Base-by-base conservation (phyloP, 2,113 vertebrate genomes). In the Peromyscus leucopus region DNA sequence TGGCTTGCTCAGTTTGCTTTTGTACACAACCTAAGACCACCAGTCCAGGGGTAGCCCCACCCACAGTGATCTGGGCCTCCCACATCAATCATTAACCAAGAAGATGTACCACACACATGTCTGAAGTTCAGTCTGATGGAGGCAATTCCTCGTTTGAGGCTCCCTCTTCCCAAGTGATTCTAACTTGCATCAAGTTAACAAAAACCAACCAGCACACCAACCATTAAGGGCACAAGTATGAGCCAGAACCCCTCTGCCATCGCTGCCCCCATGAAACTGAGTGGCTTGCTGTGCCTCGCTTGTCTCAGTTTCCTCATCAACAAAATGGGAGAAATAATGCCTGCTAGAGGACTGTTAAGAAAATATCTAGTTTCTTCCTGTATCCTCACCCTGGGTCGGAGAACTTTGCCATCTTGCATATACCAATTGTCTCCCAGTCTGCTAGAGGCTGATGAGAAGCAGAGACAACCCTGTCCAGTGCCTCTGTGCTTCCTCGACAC, bases 291-390 rank as follows among this genome's bases (percentile, higher is more conserved):
- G 86, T 39, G 42, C 39, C 51, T 75, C 51, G 61, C 31, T 46
- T n/a, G 48, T 82, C 31, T 85, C 46, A 17, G 67, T 89, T 93
- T 91, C 39, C 51, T 89, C 67, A 78, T 86, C 89, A 75, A 26
- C 42, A 89, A 89, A 94, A 85, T 15, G 28, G 28, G 1, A 1
- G 33, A 72, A 84, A 57, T 74, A 28, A 59, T n/a, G 55, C 39
- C 26, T 55, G 42, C 63, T 8, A 89, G 39, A 42, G 4, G 46
- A 33, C 4, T 33, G 28, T 83, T 71, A 55, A 89, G 22, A 93
- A 75, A 89, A 76, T 12, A 24, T 72, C 63, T 65, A 89, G 42
- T 46, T 75, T 74, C 31, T 39, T 90, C 55, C 28, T 15, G 22
- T 22, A 1, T 3, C 71, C 33, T 2, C 0, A 9, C 22, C 8